Evolutionary conservation across 2,888 invertebrate species (phyloP).

Genomic region (Agrochola litura): DNA sequence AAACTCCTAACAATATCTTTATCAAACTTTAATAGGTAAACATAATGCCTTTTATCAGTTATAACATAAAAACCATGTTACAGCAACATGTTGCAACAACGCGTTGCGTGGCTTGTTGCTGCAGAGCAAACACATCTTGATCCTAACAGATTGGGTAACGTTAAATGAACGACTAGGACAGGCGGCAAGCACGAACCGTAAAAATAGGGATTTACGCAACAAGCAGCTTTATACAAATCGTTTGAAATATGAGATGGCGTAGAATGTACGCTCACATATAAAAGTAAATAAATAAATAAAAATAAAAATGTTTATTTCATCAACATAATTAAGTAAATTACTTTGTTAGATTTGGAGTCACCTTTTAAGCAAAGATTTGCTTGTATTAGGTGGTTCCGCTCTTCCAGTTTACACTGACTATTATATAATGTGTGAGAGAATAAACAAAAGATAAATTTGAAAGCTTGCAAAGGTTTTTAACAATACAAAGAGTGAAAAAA

Average conservation of each 20-base stretch:
- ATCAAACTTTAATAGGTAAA: not conserved
- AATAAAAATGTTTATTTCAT: too few relatives aligned
- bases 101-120: slow-evolving; percentile 10
- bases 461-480: too few relatives aligned
- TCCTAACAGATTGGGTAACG: slow-evolving; percentile 32
- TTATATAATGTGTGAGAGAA: too few relatives aligned
- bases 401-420: too few relatives aligned
- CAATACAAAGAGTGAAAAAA: too few relatives aligned
- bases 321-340: too few relatives aligned
- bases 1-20: not conserved
- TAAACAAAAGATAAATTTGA: too few relatives aligned
- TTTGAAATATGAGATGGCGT: slow-evolving; percentile 26
- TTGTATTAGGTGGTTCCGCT: too few relatives aligned
- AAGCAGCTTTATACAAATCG: slow-evolving; percentile 8
- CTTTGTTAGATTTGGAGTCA: too few relatives aligned
- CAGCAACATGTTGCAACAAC: slow-evolving; percentile 6
- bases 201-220: slow-evolving; percentile 45
- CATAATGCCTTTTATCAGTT: too few relatives aligned
- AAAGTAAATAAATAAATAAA: too few relatives aligned
- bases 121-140: slow-evolving; percentile 17
- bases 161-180: slow-evolving; percentile 25
- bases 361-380: too few relatives aligned
- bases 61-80: not conserved
- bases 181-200: slow-evolving; percentile 35
- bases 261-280: not conserved